Conservation (phyloP, 2,888 invertebrate species). For the Ormyrus pomaceus region DNA sequence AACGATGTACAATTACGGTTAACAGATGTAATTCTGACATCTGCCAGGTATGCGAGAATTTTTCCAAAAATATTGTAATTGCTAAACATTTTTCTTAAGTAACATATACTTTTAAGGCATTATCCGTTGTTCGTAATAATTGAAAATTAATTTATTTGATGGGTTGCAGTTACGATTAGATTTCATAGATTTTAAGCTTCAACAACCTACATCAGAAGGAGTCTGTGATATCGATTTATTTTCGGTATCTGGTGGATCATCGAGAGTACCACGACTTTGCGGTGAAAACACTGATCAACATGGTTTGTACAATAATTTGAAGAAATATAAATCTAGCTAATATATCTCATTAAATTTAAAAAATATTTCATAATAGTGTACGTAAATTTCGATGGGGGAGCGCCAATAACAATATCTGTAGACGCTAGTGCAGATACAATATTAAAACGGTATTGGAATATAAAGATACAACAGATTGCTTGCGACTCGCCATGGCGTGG, state of each 20-base stretch:
- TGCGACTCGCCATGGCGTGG: constrained; percentile 84
- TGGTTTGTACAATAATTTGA: constrained; percentile 67
- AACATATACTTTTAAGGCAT: neutral
- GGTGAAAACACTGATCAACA: constrained; percentile 90
- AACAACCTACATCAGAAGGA: constrained; percentile 86
- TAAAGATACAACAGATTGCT: constrained; percentile 84
- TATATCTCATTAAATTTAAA: constrained; percentile 17
- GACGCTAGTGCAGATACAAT: constrained; percentile 79
- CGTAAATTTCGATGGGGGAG: constrained; percentile 83
- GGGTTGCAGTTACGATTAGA: constrained; percentile 83
- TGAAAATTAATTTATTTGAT: neutral
- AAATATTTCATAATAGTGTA: constrained; percentile 76
- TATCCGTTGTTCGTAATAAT: too few species aligned
- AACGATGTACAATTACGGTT: constrained; percentile 84
- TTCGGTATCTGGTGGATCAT: constrained; percentile 83
- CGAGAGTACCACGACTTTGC: constrained; percentile 83
- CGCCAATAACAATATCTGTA: constrained; percentile 82
- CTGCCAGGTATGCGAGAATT: constrained; percentile 79
- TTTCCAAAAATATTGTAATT: neutral
- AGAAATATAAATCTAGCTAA: neutral
- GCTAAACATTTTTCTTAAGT: neutral
- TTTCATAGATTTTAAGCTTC: constrained; percentile 83
- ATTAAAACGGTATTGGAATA: constrained; percentile 83
- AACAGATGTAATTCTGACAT: constrained; percentile 82
- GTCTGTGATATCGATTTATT: constrained; percentile 84